Conservation (phyloP, 2,113 vertebrate species). For the Alligator sinensis region DNA sequence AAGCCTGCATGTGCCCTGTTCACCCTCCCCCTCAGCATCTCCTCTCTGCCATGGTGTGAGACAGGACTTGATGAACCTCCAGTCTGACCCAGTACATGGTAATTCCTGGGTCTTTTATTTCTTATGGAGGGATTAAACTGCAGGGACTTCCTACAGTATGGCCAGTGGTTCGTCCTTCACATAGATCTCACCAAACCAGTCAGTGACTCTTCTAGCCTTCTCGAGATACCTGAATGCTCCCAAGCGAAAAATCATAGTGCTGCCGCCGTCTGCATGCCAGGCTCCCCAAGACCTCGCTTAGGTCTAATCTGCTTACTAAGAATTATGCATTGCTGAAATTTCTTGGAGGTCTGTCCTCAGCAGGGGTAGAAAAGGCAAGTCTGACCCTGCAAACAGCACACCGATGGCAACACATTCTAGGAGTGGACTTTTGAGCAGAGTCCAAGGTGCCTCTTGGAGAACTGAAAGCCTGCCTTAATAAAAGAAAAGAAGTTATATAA, state of each 20-base stretch:
- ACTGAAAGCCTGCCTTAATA: conserved; percentile 8
- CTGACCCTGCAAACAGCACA: conserved; percentile 22
- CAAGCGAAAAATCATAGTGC: neutral
- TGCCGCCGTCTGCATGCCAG: neutral
- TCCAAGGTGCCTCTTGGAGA: conserved; percentile 10
- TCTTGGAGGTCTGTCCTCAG: conserved; percentile 39
- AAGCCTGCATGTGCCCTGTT: no score
- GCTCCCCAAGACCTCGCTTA: neutral
- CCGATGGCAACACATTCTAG: rapidly evolving
- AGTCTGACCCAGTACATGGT: no score
- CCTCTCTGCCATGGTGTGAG: no score
- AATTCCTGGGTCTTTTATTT: no score
- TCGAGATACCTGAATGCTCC: rapidly evolving
- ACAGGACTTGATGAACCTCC: no score
- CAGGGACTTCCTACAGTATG: rapidly evolving
- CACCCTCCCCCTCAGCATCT: no score
- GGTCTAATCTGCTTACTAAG: conserved; percentile 38
- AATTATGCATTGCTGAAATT: conserved; percentile 72
- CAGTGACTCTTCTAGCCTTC: rapidly evolving
- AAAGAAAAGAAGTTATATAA: conserved; percentile 5
- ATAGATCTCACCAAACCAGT: neutral
- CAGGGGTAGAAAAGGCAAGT: conserved; percentile 45
- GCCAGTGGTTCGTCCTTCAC: rapidly evolving
- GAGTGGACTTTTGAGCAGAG: neutral
- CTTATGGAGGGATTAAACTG: no score